A percentile compares a stretch with the other conserved stretches of the same genome.
Conservation (phyloP, 2,113 vertebrate species). For the Hystrix brachyura region DNA sequence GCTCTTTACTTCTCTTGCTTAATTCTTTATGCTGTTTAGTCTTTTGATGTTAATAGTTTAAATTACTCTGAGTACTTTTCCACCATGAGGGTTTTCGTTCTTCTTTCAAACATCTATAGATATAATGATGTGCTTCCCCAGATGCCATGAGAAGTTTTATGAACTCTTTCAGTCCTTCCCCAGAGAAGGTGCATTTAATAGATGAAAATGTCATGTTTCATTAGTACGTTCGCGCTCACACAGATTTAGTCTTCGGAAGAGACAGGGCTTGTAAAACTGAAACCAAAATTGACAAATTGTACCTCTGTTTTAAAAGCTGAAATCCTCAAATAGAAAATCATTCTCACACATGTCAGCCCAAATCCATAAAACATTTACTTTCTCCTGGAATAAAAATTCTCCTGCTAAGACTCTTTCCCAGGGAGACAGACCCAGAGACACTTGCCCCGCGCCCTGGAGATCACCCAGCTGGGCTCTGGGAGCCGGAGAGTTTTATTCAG, state of each 20-base stretch:
- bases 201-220: constrained; percentile 83
- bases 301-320: constrained; percentile 72
- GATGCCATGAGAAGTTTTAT: constrained; percentile 75
- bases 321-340: constrained; percentile 68
- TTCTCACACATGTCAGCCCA: not conserved
- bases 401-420: not conserved
- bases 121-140: constrained; percentile 60
- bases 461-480: not conserved
- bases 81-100: constrained; percentile 40
- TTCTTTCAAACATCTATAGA: constrained; percentile 68
- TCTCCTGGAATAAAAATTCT: constrained; percentile 40
- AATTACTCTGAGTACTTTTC: constrained; percentile 76
- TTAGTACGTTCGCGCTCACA: constrained; percentile 76
- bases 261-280: constrained; percentile 76
- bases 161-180: constrained; percentile 81
- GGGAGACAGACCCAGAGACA: not conserved
- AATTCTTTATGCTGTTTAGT: constrained; percentile 77
- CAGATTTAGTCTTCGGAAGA: constrained; percentile 77
- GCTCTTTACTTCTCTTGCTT: constrained; percentile 40
- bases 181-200: constrained; percentile 81
- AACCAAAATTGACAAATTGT: constrained; percentile 79
- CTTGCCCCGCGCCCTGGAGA: not conserved
- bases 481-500: not conserved
- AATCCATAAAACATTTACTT: constrained; percentile 63
- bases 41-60: constrained; percentile 77